Evolutionary conservation across 2,888 invertebrate genomes (phyloP).

Genomic region (Stenichneumon culpator): DNA sequence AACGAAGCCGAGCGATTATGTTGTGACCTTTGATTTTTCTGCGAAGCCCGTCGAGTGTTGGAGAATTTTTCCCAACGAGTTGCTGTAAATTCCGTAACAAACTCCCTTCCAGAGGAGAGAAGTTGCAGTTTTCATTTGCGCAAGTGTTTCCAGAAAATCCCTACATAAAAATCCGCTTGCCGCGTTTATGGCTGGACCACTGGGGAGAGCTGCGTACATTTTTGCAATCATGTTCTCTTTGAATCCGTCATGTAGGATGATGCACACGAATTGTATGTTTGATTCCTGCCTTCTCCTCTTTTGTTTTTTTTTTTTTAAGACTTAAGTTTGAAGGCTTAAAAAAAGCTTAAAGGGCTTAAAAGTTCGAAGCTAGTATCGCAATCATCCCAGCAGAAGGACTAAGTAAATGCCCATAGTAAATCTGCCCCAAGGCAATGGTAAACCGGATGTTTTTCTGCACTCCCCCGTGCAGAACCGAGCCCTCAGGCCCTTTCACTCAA

Average conservation of each 20-base stretch:
- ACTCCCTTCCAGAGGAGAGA: constrained; percentile 13
- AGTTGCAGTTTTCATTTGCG: constrained; percentile 39
- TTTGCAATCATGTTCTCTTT: not conserved
- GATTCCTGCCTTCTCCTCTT: not conserved
- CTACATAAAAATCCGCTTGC: constrained; percentile 39
- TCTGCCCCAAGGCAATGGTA: no score
- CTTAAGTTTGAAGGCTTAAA: no score
- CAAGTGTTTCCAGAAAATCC: constrained; percentile 37
- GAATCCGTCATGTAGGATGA: not conserved
- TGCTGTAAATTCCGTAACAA: not conserved
- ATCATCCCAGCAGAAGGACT: not conserved
- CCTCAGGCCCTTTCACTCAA: not conserved
- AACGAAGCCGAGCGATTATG: not conserved
- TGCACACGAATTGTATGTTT: not conserved
- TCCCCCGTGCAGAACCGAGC: not conserved
- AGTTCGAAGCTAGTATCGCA: not conserved
- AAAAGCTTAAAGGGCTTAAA: no score
- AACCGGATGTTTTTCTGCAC: no score
- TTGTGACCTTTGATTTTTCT: constrained; percentile 19
- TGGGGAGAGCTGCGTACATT: not conserved
- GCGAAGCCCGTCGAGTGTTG: not conserved
- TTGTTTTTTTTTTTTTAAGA: not conserved
- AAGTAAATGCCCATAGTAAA: no score
- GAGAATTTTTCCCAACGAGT: not conserved
- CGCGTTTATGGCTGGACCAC: not conserved